Evolutionary conservation across 53 echinoderm and acorn worm genomes (phyloP).

Genomic region (Temnopleurus reevesii): DNA sequence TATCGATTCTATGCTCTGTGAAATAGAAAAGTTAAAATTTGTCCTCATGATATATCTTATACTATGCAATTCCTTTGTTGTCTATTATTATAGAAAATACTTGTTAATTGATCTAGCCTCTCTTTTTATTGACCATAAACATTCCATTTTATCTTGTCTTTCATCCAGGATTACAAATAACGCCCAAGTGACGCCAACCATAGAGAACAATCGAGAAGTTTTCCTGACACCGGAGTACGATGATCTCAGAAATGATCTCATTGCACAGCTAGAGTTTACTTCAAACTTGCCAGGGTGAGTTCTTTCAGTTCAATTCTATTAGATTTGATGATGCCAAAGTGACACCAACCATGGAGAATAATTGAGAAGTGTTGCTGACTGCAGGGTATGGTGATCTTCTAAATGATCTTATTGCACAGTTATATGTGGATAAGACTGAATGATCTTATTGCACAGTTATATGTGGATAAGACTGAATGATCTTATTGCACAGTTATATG

Average conservation of each 20-base stretch:
- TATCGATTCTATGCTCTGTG: too few species aligned
- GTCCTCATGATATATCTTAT: too few species aligned
- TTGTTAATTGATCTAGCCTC: too few species aligned
- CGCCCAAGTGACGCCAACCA: constrained; percentile 50
- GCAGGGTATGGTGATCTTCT: neutral
- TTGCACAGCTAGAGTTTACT: constrained; percentile 14
- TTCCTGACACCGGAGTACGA: neutral
- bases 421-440: too few species aligned
- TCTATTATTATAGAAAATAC: too few species aligned
- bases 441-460: too few species aligned
- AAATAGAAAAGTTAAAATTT: too few species aligned
- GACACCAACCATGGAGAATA: constrained; percentile 56
- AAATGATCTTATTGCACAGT: neutral
- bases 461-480: too few species aligned
- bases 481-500: too few species aligned
- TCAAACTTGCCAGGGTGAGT: constrained; percentile 8
- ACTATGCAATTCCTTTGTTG: too few species aligned
- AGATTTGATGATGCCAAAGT: constrained; percentile 31
- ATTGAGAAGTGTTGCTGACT: neutral
- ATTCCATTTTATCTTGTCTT: neutral
- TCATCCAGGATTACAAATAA: constrained; percentile 38
- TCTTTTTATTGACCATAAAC: too few species aligned
- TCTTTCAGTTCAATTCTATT: too few species aligned
- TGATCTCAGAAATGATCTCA: neutral
- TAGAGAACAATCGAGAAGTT: constrained; percentile 40